Evolutionary conservation across 2,113 vertebrate species (phyloP).

Genomic region (Crotalus tigris): DNA sequence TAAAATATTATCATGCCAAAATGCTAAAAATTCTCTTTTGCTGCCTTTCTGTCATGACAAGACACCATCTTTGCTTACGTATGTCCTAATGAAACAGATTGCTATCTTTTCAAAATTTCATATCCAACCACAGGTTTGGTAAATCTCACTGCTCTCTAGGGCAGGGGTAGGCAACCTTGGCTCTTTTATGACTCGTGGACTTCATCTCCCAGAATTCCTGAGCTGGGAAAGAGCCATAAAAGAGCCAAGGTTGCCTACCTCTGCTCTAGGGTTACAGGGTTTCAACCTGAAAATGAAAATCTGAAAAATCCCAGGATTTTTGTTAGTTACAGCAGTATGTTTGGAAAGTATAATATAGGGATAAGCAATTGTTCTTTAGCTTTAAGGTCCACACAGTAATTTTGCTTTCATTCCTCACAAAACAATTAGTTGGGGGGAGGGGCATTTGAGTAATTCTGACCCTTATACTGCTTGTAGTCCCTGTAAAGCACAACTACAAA

Average conservation of each 20-base stretch:
- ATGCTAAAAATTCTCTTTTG: constrained; percentile 14
- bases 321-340: not conserved
- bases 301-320: not conserved
- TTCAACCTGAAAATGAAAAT: not conserved
- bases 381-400: not conserved
- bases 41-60: not conserved
- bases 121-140: not conserved
- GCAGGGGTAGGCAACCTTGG: too few species aligned
- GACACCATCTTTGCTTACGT: not conserved
- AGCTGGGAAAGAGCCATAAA: too few species aligned
- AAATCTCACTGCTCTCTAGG: not conserved
- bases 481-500: not conserved
- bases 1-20: not conserved
- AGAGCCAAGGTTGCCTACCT: too few species aligned
- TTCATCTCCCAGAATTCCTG: too few species aligned
- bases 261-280: not conserved
- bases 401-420: not conserved
- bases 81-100: not conserved
- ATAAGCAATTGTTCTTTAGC: not conserved
- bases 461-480: not conserved
- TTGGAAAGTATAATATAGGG: not conserved
- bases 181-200: too few species aligned
- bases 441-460: not conserved
- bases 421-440: not conserved
- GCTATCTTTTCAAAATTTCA: not conserved